Conservation (phyloP, 2,888 invertebrate genomes). For the Schizaphis graminum region DNA sequence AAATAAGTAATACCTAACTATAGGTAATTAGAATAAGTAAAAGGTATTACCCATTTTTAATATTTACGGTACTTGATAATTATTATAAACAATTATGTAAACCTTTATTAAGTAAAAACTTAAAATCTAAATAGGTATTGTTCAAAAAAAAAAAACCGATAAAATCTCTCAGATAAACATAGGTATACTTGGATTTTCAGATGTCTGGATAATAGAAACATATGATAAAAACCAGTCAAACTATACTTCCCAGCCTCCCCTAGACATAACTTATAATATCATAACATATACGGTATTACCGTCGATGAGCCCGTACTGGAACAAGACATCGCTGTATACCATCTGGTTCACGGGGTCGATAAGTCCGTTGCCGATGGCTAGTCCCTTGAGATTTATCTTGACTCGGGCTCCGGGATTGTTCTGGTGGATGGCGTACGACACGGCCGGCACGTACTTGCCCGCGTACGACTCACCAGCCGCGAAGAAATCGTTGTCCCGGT, state of each 20-base stretch:
- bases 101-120: neutral
- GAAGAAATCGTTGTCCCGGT: slow-evolving; percentile 83
- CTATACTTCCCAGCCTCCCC: neutral
- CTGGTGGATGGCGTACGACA: slow-evolving; percentile 78
- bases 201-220: neutral
- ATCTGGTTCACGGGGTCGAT: slow-evolving; percentile 85
- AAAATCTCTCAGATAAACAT: neutral
- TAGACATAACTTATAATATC: neutral
- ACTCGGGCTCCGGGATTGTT: slow-evolving; percentile 74
- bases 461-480: slow-evolving; percentile 92
- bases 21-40: no score
- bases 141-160: neutral
- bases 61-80: neutral
- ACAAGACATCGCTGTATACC: slow-evolving; percentile 83
- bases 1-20: neutral
- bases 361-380: slow-evolving; percentile 85
- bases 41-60: neutral
- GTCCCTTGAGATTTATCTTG: slow-evolving; percentile 80
- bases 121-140: neutral
- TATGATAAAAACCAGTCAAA: neutral
- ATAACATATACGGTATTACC: slow-evolving; percentile 72
- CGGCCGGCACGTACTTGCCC: slow-evolving; percentile 85
- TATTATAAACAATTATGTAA: neutral
- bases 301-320: slow-evolving; percentile 77
- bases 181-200: neutral